Evolutionary conservation across 2,113 vertebrate species (phyloP), one percentile per base, ranked within the genome.

Genomic region (Chionomys nivalis): DNA sequence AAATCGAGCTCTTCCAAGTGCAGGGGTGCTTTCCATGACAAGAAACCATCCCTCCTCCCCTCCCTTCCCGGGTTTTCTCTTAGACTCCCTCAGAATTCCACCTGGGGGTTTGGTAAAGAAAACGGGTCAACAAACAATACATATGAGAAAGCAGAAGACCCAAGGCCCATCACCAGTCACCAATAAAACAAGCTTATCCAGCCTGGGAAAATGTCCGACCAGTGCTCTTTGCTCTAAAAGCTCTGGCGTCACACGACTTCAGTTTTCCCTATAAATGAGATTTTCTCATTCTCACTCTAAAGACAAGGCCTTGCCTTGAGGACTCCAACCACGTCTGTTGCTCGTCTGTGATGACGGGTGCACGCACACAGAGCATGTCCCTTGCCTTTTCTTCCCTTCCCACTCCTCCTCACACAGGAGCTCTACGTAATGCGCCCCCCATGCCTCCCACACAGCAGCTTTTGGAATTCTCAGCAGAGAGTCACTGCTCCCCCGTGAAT

Each of bases 321-420:
- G 58, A 79, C 87, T 95, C 92, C 92, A n/a, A 66, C 78, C 83
- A 88, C 88, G 75, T 93, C 68, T 94, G 0, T 63, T 94, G 96
- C 89, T 96, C 96, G 93, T 88, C 73, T 49, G 49, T 2, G 65
- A 68, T 97, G 97, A 97, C 81, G 96, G 93, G 52, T 68, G 12
- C 91, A 65, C 0, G 11, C 79, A 89, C 66, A 76, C 72, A 36
- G 83, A 91, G 33, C 89, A 70, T 95, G 92, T 97, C 89, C 93
- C 82, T 95, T 96, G 52, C 73, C 39, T 95, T 79, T 92, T 94
- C 82, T 92, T 72, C 90, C 92, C 66, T 75, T 73, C 93, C 81
- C 52, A 0, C 88, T 68, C 63, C 66, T 31, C 68, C 72, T 31
- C 61, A 44, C 26, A 65, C 49, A 42, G 55, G 81, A 92, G 26